phyloP scores from a whole-genome alignment of 2,888 invertebrate species.

The Aelia acuminata region DNA sequence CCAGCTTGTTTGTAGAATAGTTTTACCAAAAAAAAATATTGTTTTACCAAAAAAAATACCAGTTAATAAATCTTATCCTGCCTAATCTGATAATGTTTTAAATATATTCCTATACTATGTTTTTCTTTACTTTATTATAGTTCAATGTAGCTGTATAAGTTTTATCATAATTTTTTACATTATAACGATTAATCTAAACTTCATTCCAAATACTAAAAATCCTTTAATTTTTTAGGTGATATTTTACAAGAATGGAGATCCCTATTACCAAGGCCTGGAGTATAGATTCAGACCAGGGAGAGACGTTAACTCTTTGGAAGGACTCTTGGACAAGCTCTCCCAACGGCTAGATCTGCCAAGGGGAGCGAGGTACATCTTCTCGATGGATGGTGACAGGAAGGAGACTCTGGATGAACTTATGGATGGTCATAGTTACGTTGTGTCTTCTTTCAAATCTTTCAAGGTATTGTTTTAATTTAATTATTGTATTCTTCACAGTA shows the following conservation, averaged over 20 bases:
- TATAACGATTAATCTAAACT: neutral
- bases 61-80: no score
- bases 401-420: conserved; percentile 87
- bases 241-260: conserved; percentile 95
- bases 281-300: conserved; percentile 90
- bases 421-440: conserved; percentile 93
- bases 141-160: no score
- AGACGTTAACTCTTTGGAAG: conserved; percentile 88
- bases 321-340: conserved; percentile 87
- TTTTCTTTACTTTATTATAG: no score
- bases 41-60: no score
- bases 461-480: conserved; percentile 75
- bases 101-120: no score
- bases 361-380: conserved; percentile 87
- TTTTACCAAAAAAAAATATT: no score
- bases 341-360: conserved; percentile 86
- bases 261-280: conserved; percentile 91
- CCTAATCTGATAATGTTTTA: no score
- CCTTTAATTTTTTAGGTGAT: conserved; percentile 75
- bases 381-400: conserved; percentile 91
- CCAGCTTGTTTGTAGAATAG: no score
- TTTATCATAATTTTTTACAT: no score
- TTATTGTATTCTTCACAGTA: neutral
- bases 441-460: conserved; percentile 91
- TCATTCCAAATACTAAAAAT: neutral